Evolutionary conservation across 2,797 vertebrate genomes (phyloP).

Genomic region (Sus cebifrons): DNA sequence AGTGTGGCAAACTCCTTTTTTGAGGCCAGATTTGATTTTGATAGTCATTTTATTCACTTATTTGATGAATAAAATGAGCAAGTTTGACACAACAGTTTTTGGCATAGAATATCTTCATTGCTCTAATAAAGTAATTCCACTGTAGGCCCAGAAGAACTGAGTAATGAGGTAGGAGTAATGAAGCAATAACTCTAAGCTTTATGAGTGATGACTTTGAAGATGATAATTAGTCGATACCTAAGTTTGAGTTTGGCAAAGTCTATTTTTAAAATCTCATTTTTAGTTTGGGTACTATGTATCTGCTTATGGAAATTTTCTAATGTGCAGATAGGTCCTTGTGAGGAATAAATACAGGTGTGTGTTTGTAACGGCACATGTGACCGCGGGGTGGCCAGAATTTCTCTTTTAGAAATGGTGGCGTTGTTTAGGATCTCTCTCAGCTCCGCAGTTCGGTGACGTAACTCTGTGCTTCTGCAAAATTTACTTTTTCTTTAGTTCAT

Average conservation of each 20-base stretch:
- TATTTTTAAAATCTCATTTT: constrained; percentile 61
- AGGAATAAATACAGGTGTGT: not conserved
- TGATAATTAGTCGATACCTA: constrained; percentile 35
- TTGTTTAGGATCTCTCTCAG: not conserved
- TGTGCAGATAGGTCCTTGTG: not conserved
- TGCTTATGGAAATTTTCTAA: constrained; percentile 46
- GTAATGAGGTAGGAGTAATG: constrained; percentile 47
- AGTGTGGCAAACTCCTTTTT: constrained; percentile 11
- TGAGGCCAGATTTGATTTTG: constrained; percentile 28
- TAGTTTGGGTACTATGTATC: not conserved
- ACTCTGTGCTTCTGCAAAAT: not conserved
- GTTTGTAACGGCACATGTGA: not conserved
- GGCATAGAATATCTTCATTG: constrained; percentile 53
- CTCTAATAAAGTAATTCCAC: constrained; percentile 47
- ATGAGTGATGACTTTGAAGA: constrained; percentile 47
- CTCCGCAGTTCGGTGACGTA: not conserved
- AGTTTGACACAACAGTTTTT: constrained; percentile 5
- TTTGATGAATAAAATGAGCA: constrained; percentile 59
- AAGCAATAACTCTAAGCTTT: not conserved
- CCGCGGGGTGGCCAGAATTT: not conserved
- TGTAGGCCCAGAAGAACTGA: constrained; percentile 1
- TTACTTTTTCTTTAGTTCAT: constrained; percentile 22
- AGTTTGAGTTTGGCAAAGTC: constrained; percentile 12
- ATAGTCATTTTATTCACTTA: not conserved
- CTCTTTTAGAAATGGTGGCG: constrained; percentile 1